Evolutionary conservation across 2,113 vertebrate genomes (phyloP).

Genomic region (Otolemur garnettii): DNA sequence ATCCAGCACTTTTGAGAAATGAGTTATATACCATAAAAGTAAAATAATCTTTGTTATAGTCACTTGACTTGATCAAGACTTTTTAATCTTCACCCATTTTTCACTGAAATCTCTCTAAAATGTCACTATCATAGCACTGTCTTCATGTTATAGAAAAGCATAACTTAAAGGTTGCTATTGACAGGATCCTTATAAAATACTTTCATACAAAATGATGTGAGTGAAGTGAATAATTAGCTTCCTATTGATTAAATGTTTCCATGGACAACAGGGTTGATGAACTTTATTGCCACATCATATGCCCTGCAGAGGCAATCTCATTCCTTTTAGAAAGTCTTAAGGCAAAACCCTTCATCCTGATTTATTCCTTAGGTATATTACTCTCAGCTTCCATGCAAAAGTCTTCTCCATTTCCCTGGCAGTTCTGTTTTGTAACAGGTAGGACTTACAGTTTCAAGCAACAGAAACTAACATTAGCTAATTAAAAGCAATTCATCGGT

Average conservation of each 20-base stretch:
- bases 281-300: neutral
- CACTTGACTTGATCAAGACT: slow-evolving; percentile 25
- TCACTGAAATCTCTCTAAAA: slow-evolving; percentile 46
- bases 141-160: neutral
- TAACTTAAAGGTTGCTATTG: slow-evolving; percentile 46
- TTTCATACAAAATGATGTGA: neutral
- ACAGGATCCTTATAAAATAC: neutral
- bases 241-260: neutral
- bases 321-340: neutral
- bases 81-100: slow-evolving; percentile 40
- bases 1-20: neutral
- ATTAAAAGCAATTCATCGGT: neutral
- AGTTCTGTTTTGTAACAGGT: neutral
- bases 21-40: neutral
- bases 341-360: neutral
- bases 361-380: neutral
- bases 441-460: neutral
- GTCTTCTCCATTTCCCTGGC: neutral
- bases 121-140: neutral
- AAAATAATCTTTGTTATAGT: slow-evolving; percentile 42
- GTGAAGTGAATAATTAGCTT: slow-evolving; percentile 29
- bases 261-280: neutral
- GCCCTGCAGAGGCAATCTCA: neutral
- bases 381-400: neutral
- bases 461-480: neutral